Conservation (phyloP, 2,113 vertebrate genomes). For the Ardeotis arabs region DNA sequence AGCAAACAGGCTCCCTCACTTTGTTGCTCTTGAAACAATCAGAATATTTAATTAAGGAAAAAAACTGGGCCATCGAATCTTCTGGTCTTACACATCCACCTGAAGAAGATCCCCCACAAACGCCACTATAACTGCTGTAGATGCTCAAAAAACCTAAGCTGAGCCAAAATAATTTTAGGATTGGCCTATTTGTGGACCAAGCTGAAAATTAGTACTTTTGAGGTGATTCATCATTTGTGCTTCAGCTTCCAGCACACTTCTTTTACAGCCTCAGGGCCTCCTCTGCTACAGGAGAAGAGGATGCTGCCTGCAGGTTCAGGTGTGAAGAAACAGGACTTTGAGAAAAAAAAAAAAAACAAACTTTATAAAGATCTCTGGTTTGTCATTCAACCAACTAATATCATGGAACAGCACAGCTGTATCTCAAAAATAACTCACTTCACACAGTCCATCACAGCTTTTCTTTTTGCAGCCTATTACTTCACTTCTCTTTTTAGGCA, state of each 20-base stretch:
- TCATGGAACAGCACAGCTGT: neutral
- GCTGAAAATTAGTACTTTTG: neutral
- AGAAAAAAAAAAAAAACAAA: neutral
- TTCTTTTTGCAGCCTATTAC: neutral
- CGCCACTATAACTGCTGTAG: neutral
- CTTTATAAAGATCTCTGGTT: neutral
- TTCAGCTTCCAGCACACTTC: neutral
- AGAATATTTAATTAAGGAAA: neutral
- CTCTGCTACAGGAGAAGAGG: neutral
- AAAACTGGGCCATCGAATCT: neutral
- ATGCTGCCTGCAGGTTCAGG: neutral
- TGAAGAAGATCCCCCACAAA: neutral
- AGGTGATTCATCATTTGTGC: neutral
- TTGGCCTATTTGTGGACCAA: neutral
- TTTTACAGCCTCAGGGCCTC: neutral
- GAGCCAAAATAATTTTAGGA: neutral
- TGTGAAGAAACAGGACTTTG: neutral
- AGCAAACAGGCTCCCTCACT: neutral
- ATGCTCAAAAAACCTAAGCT: neutral
- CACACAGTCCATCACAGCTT: neutral
- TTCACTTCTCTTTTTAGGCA: neutral
- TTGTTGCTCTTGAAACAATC: neutral
- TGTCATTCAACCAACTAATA: neutral
- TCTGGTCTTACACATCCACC: neutral
- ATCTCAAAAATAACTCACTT: neutral